These are phyloP conservation scores for Antidorcas marsupialis DNA, from an alignment of 2,113 vertebrate genomes.

Conservation along the genomic window DNA sequence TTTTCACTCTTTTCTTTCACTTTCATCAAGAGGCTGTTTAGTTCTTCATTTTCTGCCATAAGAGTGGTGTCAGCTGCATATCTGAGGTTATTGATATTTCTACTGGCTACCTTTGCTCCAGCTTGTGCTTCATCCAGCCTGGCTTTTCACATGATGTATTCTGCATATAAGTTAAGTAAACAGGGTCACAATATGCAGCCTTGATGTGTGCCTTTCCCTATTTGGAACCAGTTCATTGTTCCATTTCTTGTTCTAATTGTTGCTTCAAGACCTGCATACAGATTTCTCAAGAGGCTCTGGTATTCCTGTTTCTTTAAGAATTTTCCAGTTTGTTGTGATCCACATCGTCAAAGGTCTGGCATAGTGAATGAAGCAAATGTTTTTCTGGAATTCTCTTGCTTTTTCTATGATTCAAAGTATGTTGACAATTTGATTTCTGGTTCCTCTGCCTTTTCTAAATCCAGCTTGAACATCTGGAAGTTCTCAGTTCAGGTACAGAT, in stretches of 20 bases:
- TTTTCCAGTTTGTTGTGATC: neutral
- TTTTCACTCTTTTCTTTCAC: neutral
- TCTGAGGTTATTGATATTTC: neutral
- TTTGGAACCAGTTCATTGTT: rapidly evolving
- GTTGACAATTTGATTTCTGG: neutral
- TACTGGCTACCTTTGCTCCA: rapidly evolving
- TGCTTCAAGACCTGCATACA: neutral
- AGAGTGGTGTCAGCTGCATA: neutral
- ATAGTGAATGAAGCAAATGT: neutral
- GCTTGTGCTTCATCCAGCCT: neutral
- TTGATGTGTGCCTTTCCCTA: neutral
- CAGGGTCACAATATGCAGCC: neutral
- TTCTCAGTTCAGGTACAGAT: neutral
- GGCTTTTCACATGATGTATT: neutral
- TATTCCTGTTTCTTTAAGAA: neutral
- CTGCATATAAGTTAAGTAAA: neutral
- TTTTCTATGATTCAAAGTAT: neutral
- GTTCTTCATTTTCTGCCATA: neutral
- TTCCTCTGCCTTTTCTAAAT: neutral
- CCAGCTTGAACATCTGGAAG: neutral
- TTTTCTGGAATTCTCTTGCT: neutral
- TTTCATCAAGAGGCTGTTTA: neutral
- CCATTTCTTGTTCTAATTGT: neutral
- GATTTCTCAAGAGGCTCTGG: neutral
- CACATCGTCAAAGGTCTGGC: neutral